A percentile compares a stretch with the other conserved stretches of the same genome.
These are phyloP conservation scores for Abscondita cerata DNA, from an alignment of 2,888 invertebrate species.

Conservation along the genomic window DNA sequence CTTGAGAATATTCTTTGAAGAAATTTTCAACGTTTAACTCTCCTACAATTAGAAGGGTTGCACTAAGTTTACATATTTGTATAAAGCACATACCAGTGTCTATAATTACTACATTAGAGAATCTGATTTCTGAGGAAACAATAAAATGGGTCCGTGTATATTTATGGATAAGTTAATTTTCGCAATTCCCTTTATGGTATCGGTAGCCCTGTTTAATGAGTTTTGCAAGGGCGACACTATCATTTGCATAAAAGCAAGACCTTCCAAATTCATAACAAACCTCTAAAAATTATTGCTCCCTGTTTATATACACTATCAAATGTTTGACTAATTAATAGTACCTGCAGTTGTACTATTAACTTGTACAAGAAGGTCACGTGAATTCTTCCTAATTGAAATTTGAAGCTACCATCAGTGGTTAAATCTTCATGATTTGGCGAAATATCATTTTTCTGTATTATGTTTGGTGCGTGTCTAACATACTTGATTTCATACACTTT, in stretches of 20 bases:
- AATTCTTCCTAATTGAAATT: slow-evolving; percentile 73
- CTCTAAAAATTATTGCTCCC: too few species aligned
- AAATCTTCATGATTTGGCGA: slow-evolving; percentile 60
- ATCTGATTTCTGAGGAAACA: slow-evolving; percentile 80
- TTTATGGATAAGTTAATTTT: slow-evolving; percentile 55
- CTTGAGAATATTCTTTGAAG: slow-evolving; percentile 63
- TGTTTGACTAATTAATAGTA: too few species aligned
- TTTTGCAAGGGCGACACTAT: slow-evolving; percentile 38
- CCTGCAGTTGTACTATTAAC: slow-evolving; percentile 70
- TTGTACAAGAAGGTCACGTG: slow-evolving; percentile 74
- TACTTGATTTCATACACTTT: slow-evolving; percentile 81
- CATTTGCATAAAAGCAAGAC: slow-evolving; percentile 48
- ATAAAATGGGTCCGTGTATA: slow-evolving; percentile 73
- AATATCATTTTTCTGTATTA: slow-evolving; percentile 62
- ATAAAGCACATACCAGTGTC: slow-evolving; percentile 66
- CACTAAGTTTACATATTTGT: too few species aligned
- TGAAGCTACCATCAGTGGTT: slow-evolving; percentile 73
- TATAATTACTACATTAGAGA: slow-evolving; percentile 77
- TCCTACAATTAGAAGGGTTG: slow-evolving; percentile 66
- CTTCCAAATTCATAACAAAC: slow-evolving; percentile 55
- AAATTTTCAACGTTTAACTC: slow-evolving; percentile 81
- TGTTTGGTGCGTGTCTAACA: slow-evolving; percentile 69
- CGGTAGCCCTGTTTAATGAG: slow-evolving; percentile 48
- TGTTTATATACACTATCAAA: neutral
- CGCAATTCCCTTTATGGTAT: slow-evolving; percentile 52